Percentiles rank a stretch among this genome's conserved stretches.
Conservation (phyloP, 2,113 vertebrate species). For the Sinocyclocheilus maitianheensis region DNA sequence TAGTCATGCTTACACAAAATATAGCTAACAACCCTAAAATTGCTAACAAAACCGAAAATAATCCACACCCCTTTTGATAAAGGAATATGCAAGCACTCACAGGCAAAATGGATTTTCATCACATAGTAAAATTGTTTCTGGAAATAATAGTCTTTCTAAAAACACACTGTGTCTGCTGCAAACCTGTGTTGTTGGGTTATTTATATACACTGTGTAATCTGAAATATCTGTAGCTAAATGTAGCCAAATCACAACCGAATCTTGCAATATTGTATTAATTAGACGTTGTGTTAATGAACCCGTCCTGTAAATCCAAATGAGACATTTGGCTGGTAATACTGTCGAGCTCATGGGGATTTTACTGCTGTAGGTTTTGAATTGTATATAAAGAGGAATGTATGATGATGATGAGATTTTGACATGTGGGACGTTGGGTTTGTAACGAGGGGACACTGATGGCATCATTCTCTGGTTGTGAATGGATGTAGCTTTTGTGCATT, state of each 20-base stretch:
- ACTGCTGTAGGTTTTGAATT: neutral
- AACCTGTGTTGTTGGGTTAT: constrained; percentile 33
- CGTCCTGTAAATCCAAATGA: neutral
- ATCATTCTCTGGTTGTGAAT: neutral
- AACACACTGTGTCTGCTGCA: constrained; percentile 44
- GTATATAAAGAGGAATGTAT: neutral
- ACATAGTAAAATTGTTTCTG: constrained; percentile 30
- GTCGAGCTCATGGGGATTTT: neutral
- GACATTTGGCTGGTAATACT: neutral
- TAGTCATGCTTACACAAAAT: neutral
- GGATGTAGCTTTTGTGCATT: constrained; percentile 12
- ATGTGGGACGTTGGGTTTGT: neutral
- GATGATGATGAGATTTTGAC: too few species aligned
- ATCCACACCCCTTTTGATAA: constrained; percentile 24
- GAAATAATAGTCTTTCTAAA: constrained; percentile 12
- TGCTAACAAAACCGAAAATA: neutral
- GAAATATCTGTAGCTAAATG: constrained; percentile 23
- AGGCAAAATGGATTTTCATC: neutral
- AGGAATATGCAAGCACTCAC: constrained; percentile 36
- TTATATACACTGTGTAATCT: constrained; percentile 39
- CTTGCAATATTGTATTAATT: constrained; percentile 19
- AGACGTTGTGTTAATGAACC: neutral
- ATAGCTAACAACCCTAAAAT: constrained; percentile 45
- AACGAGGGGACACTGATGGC: neutral
- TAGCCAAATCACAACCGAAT: constrained; percentile 27